Evolutionary conservation across 2,113 vertebrate species (phyloP), one percentile per base, ranked within the genome.

Genomic region (Python bivittatus): DNA sequence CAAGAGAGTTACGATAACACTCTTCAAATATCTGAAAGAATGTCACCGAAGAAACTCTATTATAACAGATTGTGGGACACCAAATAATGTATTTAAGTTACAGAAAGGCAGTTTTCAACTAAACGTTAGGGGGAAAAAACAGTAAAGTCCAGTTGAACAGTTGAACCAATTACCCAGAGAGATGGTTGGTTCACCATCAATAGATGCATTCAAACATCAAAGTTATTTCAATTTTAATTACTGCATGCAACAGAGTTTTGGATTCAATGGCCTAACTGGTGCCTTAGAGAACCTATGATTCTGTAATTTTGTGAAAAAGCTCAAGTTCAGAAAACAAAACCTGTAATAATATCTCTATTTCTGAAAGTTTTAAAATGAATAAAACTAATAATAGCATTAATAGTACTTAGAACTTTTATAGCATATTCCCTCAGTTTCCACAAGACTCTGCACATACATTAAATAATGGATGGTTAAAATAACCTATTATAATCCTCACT

Each of bases 401-500:
- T 89, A 89, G 23, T 64, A 52, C n/a, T 38, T 54, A 57, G 68
- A n/a, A 44, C 29, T 56, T 44, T 29, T 85, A 12, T 84, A 91
- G 15, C 15, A 60, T 27, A 25, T 91, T 91, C 9, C 17, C 6
- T n/a, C 42, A 84, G 27, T 52, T 90, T 61, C 57, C 15, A 25
- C 20, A 91, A 86, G 17, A 22, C 11, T 64, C 44, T 17, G 12
- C 13, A 68, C 22, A 33, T 54, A 90, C 1, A 20, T 72, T 90
- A 58, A 58, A 33, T n/a, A 57, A 33, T 29, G 54, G 44, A 84
- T 53, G 92, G 91, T 23, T 92, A 93, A 89, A 56, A 89, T 44
- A 68, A 89, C n/a, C 60, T 53, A 94, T 48, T 90, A 93, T 27
- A 29, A 84, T 92, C 91, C 79, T 91, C 92, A 95, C 91, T 94